Evolutionary conservation across 2,113 vertebrate species (phyloP).

Genomic region (Ifrita kowaldi): DNA sequence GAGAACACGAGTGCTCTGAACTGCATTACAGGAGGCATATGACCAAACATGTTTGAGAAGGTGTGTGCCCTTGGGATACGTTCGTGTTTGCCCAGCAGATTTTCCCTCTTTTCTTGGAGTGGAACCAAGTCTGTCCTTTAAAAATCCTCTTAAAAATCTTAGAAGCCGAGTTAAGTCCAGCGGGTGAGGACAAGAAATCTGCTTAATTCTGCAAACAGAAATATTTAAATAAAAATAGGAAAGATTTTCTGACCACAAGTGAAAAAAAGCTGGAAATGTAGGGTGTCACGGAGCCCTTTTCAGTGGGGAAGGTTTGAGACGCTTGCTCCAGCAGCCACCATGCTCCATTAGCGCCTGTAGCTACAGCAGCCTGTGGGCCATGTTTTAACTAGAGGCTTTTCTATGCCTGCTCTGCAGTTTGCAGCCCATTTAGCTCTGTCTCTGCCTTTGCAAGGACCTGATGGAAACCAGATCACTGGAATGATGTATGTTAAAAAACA

Average conservation of each 20-base stretch:
- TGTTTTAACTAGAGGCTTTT: not conserved
- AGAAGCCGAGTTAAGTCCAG: not conserved
- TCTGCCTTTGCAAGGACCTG: not conserved
- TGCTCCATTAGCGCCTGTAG: not conserved
- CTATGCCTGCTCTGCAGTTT: not conserved
- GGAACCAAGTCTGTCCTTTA: not conserved
- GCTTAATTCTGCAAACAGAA: not conserved
- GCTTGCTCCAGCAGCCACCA: not conserved
- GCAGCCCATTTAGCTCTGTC: not conserved
- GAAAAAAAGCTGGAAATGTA: not conserved
- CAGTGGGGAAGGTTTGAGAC: fast-evolving
- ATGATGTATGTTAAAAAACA: not conserved
- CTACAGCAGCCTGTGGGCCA: not conserved
- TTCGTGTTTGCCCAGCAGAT: not conserved
- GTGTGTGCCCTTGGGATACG: not conserved
- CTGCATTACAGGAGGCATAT: not conserved
- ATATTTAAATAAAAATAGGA: not conserved
- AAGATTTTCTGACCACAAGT: not conserved
- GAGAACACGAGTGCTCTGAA: not conserved
- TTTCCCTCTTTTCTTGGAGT: not conserved
- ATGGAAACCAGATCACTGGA: not conserved
- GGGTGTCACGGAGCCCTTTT: not conserved
- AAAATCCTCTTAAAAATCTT: not conserved
- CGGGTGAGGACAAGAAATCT: not conserved
- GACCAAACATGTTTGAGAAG: not conserved